These are phyloP conservation scores for Drosophila santomea DNA, from an alignment of 1,140 invertebrate genomes.

Conservation along the genomic window DNA sequence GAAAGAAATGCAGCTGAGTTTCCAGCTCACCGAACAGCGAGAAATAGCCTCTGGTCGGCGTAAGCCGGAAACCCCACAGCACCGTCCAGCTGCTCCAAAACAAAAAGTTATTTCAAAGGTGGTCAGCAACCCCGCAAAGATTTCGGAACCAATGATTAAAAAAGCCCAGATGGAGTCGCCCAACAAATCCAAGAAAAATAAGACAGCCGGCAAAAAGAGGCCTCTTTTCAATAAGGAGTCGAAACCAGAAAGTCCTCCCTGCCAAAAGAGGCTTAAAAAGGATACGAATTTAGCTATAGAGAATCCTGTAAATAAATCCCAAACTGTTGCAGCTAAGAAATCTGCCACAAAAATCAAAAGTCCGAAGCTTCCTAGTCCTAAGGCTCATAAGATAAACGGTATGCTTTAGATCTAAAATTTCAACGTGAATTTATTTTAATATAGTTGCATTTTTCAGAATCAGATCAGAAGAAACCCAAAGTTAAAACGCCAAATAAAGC, in stretches of 20 bases:
- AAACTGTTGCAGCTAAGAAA: neutral
- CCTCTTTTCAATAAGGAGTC: neutral
- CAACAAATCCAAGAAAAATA: neutral
- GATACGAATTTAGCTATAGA: neutral
- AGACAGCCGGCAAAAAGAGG: neutral
- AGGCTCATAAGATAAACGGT: conserved; percentile 1
- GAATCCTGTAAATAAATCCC: neutral
- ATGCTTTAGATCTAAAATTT: neutral
- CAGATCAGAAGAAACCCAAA: too few relatives aligned
- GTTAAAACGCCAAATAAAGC: neutral
- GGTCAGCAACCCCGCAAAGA: neutral
- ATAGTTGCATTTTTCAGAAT: neutral
- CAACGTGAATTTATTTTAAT: neutral
- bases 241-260: neutral
- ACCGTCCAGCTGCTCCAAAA: neutral
- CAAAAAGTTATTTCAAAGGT: neutral
- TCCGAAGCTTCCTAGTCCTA: neutral
- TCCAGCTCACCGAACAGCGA: conserved; percentile 24
- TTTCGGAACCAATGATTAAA: neutral
- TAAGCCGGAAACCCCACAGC: neutral
- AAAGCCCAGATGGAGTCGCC: neutral
- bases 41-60: conserved; percentile 1
- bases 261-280: conserved; percentile 7
- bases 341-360: too few relatives aligned
- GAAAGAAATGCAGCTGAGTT: conserved; percentile 31